A percentile compares a stretch with the other conserved stretches of the same genome.
phyloP scores from a whole-genome alignment of 92 coral and sea anemone species.

The Porites lobata region DNA sequence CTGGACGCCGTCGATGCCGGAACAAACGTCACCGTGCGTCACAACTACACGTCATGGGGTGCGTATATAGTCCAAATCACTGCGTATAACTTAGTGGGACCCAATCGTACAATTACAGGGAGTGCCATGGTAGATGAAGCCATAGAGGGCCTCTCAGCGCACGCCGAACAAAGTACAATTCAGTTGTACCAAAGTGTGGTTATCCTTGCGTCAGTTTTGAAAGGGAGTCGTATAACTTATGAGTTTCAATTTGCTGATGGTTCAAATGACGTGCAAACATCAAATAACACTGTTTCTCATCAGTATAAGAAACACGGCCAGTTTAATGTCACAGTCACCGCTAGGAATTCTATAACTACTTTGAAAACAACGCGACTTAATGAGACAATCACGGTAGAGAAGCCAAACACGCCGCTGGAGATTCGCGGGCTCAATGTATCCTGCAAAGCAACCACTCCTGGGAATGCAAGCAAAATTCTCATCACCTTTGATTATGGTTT shows the following conservation, averaged over 20 bases:
- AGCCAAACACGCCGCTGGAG: slow-evolving; percentile 53
- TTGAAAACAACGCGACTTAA: background rate
- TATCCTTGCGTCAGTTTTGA: slow-evolving; percentile 20
- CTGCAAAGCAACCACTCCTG: slow-evolving; percentile 69
- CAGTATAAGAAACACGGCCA: slow-evolving; percentile 48
- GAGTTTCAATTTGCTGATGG: slow-evolving; percentile 78
- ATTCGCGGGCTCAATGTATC: slow-evolving; percentile 68
- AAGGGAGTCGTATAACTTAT: slow-evolving; percentile 65
- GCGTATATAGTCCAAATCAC: slow-evolving; percentile 42
- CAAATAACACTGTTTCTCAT: slow-evolving; percentile 32
- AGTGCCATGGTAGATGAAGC: slow-evolving; percentile 71
- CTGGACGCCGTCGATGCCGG: slow-evolving; percentile 32
- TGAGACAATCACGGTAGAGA: slow-evolving; percentile 26
- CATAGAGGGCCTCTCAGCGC: slow-evolving; percentile 57
- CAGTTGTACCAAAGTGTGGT: slow-evolving; percentile 33
- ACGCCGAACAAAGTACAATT: slow-evolving; percentile 9
- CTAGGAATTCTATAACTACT: slow-evolving; percentile 61
- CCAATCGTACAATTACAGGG: slow-evolving; percentile 23
- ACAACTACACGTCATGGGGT: slow-evolving; percentile 59
- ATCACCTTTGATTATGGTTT: slow-evolving; percentile 72
- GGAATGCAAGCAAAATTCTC: slow-evolving; percentile 56
- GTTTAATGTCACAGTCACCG: slow-evolving; percentile 61
- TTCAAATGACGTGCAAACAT: slow-evolving; percentile 7
- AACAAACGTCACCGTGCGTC: slow-evolving; percentile 29
- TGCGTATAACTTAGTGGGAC: slow-evolving; percentile 74